These are phyloP conservation scores for Orcinus orca DNA, from an alignment of 2,113 vertebrate genomes.

Conservation along the genomic window DNA sequence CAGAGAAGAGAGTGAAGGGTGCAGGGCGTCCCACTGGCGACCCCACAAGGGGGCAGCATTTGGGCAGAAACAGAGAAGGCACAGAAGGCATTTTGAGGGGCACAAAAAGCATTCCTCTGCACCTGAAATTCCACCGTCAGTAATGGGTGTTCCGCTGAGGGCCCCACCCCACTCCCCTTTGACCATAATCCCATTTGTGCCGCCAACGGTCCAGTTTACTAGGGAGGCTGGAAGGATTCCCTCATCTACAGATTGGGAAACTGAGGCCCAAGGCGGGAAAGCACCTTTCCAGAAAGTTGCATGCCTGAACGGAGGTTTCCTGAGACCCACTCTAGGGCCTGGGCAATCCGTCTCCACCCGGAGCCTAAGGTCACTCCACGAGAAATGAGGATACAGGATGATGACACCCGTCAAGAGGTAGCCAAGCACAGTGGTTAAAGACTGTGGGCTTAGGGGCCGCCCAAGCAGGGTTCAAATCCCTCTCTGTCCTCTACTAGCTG, in stretches of 20 bases:
- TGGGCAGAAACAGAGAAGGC: background rate
- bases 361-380: background rate
- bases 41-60: background rate
- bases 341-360: accelerated
- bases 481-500: background rate
- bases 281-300: background rate
- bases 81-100: background rate
- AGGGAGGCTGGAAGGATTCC: background rate
- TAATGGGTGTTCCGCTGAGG: accelerated
- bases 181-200: background rate
- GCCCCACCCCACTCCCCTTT: background rate
- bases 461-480: background rate
- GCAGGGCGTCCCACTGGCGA: background rate
- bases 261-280: background rate
- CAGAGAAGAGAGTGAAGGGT: background rate
- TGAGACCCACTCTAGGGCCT: background rate
- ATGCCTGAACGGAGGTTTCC: background rate
- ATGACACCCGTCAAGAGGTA: background rate
- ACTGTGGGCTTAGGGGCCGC: background rate
- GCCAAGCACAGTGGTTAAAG: background rate
- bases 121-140: background rate
- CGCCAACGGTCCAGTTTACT: background rate
- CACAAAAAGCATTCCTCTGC: accelerated
- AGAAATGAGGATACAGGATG: accelerated
- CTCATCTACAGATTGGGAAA: background rate